phyloP scores from a whole-genome alignment of 2,888 invertebrate genomes.

The Synanthedon tipuliformis region DNA sequence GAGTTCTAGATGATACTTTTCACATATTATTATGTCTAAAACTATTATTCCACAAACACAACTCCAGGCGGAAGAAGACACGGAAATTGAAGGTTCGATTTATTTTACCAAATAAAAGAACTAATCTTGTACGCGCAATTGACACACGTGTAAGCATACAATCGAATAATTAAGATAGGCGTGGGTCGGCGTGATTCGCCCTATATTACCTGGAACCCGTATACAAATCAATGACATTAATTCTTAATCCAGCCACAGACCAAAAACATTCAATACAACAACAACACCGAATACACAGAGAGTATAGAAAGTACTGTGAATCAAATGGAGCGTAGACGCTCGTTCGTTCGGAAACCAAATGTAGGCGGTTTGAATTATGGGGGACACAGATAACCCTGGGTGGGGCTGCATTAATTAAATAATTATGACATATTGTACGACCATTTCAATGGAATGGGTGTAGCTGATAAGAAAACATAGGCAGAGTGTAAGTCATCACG shows the following conservation, averaged over 20 bases:
- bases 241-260: slow-evolving; percentile 21
- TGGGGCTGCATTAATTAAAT: slow-evolving; percentile 63
- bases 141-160: slow-evolving; percentile 35
- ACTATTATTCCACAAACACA: too few relatives aligned
- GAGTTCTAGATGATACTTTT: too few relatives aligned
- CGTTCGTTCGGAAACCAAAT: not conserved
- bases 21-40: too few relatives aligned
- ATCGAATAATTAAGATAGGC: slow-evolving; percentile 41
- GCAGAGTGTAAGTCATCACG: slow-evolving; percentile 27
- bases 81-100: too few relatives aligned
- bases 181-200: slow-evolving; percentile 32
- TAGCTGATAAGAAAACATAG: slow-evolving; percentile 43
- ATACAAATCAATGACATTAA: slow-evolving; percentile 22
- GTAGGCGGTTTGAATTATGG: slow-evolving; percentile 28
- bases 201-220: slow-evolving; percentile 9
- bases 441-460: slow-evolving; percentile 52
- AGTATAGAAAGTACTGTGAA: not conserved
- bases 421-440: slow-evolving; percentile 67
- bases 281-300: not conserved
- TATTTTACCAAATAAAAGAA: slow-evolving; percentile 3
- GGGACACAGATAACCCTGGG: slow-evolving; percentile 45
- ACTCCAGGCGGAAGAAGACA: too few relatives aligned
- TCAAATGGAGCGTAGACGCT: not conserved
- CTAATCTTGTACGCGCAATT: slow-evolving; percentile 18
- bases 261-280: not conserved